Percentiles rank a stretch among this genome's conserved stretches.
These are phyloP conservation scores for Mechanitis mazaeus DNA, from an alignment of 2,888 invertebrate species.

Conservation along the genomic window DNA sequence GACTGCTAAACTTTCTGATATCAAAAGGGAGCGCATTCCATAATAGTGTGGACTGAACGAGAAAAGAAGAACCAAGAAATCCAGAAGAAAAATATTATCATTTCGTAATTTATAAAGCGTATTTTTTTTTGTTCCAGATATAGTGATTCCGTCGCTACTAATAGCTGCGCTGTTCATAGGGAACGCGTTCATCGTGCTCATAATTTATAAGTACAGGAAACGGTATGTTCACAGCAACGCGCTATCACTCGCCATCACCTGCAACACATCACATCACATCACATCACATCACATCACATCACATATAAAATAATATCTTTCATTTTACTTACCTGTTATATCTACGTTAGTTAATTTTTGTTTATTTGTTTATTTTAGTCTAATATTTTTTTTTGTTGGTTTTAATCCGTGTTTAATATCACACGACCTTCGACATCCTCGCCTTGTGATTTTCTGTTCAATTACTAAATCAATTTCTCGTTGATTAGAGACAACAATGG, in stretches of 20 bases:
- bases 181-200: constrained; percentile 83
- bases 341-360: not conserved
- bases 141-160: constrained; percentile 82
- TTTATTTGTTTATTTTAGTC: not conserved
- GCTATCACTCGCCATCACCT: not conserved
- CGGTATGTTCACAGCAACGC: constrained; percentile 64
- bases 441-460: not conserved
- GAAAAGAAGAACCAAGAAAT: no score
- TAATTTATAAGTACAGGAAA: constrained; percentile 84
- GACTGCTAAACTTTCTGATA: no score
- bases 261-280: not conserved
- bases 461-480: not conserved
- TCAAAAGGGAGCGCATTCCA: no score
- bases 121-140: constrained; percentile 62
- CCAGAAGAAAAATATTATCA: no score
- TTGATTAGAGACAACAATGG: not conserved
- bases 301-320: not conserved
- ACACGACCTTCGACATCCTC: not conserved
- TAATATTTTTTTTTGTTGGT: not conserved
- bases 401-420: not conserved
- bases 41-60: no score
- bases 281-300: not conserved
- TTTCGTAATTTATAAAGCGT: not conserved
- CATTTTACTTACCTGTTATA: no score
- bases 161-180: constrained; percentile 83